Base-by-base conservation (phyloP, 2,797 vertebrate species). In the Odontamblyopus rebecca region DNA sequence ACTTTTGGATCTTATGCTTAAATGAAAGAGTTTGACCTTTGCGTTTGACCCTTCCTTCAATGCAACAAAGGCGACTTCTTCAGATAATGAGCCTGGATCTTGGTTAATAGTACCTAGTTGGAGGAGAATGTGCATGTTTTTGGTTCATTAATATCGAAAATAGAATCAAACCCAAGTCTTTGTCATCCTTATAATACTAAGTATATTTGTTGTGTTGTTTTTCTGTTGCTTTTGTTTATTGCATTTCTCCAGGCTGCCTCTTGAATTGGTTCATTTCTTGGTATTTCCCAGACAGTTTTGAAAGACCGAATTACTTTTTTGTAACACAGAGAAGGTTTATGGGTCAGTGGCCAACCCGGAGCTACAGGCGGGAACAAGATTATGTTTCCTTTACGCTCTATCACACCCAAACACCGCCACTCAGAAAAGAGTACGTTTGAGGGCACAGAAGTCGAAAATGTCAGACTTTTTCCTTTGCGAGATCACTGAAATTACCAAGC, bases 361-460 rank as follows among this genome's bases (percentile, higher is more conserved):
- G 30, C 30, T 9, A 61, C 59, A 30, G 29, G 5, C 59, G 8
- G 29, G 18, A 19, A 19, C 16, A 61, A 61, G 18, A 62, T 62
- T 35, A 3, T n/a, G 30, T 62, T 62, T 62, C 30, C 18, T 38
- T 62, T 38, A 62, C 61, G 61, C 61, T 62, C 61, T 12, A 38
- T 38, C 61, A 62, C 61, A 62, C 32, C 61, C 59, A 32, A 62
- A 38, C 61, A n/a, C 38, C n/a, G 30, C 29, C 30, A 38, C 32
- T n/a, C n/a, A 9, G 30, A 38, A 23, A 8, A 35, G 30, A 61
- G 32, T 7, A 18, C 32, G 11, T n/a, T n/a, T 38, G 29, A 62
- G 61, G 61, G 38, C 30, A 62, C 61, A 9, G 18, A 35, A 62
- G 16, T 9, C 35, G 13, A 60, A 29, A 29, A 15, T 54, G 53